phyloP scores from a whole-genome alignment of 2,113 vertebrate species.

The Haliaeetus leucogaster region DNA sequence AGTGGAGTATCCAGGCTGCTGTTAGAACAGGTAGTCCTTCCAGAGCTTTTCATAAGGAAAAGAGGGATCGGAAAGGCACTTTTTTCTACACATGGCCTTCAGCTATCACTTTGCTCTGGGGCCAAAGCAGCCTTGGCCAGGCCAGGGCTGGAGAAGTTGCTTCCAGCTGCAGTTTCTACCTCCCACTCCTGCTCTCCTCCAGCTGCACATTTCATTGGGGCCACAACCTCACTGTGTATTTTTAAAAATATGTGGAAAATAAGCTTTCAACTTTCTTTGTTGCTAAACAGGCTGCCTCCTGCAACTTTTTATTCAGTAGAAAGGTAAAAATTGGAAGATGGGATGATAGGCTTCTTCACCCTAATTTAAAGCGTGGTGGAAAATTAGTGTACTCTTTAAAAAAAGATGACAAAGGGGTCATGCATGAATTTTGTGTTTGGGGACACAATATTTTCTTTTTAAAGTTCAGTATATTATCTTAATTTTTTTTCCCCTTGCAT shows the following conservation, averaged over 20 bases:
- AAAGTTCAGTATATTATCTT: neutral
- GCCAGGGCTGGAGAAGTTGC: neutral
- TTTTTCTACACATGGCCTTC: neutral
- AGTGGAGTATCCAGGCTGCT: neutral
- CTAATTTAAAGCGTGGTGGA: neutral
- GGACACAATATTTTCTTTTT: neutral
- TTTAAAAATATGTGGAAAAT: neutral
- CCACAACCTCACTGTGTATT: neutral
- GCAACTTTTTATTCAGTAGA: neutral
- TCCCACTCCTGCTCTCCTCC: neutral
- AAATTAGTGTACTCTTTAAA: neutral
- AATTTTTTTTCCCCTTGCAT: neutral
- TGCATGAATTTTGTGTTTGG: neutral
- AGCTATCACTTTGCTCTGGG: neutral
- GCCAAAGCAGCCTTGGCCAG: neutral
- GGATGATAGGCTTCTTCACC: neutral
- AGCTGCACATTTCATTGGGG: neutral
- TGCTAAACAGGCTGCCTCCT: neutral
- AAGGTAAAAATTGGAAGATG: neutral
- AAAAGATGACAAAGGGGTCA: neutral
- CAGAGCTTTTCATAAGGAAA: neutral
- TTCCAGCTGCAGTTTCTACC: neutral
- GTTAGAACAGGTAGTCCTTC: neutral
- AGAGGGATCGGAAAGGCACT: neutral
- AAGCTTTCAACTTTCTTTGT: fast-evolving